Evolutionary conservation across 2,797 vertebrate genomes (phyloP), one percentile per base, ranked within the genome.

Genomic region (Acipenser ruthenus): DNA sequence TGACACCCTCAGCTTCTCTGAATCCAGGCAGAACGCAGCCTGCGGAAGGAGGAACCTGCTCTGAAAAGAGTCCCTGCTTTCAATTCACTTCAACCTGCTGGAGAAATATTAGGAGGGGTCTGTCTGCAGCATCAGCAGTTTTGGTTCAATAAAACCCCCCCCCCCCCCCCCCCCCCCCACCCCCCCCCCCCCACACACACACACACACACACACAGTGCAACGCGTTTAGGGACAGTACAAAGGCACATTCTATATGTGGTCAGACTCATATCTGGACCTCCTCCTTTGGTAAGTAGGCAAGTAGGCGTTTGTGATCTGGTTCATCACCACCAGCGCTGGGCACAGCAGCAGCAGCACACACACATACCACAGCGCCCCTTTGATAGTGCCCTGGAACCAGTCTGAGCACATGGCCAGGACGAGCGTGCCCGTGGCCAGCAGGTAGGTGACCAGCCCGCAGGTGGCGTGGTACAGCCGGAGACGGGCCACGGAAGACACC

Each of bases 351-450:
- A 93, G 74, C 7, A 83, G 71, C 60, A 94, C 63, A 72, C 90
- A 90, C 49, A 84, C 77, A 76, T 93, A 94, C 92, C 93, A 95
- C 6, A 80, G 74, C 8, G 72, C 49, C 0, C 90, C 92, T 65
- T 84, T 90, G 65, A 93, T 85, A 1, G 86, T 88, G 68, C 91
- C 92, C 80, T 91, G 90, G 78, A 95, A 94, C 94, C 93, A 95
- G 74, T 91, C 90, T 0, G 92, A 91, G 71, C 84, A 88, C 85
- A 95, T 86, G 72, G 89, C 91, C 6, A 84, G 73, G 6, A 90
- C 72, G 66, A 95, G 82, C 0, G 92, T 93, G 12, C 81, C 68
- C 0, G 86, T 92, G 60, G 91, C 87, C 72, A 93, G 76, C 75
- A 94, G 82, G 80, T 93, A 95, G 51, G 91, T 87, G 66, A 93